phyloP scores from a whole-genome alignment of 2,797 vertebrate genomes.

The Scarus forsteni region DNA sequence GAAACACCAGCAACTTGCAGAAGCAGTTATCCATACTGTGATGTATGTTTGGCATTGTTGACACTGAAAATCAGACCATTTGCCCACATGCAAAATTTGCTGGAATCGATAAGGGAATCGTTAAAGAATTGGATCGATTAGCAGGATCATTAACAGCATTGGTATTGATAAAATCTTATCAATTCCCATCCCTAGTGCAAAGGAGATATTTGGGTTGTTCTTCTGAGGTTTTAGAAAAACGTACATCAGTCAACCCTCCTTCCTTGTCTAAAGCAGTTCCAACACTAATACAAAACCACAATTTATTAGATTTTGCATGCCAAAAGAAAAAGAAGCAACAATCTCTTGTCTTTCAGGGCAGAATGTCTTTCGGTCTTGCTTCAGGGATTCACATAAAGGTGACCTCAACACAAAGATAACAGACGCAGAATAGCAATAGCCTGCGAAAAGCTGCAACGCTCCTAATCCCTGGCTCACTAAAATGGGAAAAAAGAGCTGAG shows the following conservation, averaged over 20 bases:
- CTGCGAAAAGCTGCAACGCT: conserved; percentile 23
- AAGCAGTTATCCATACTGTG: too few species aligned
- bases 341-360: conserved; percentile 18
- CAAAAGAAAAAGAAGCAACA: conserved; percentile 25
- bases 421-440: conserved; percentile 23
- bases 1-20: too few species aligned
- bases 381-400: conserved; percentile 35
- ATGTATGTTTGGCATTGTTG: too few species aligned
- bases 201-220: conserved; percentile 5
- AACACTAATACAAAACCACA: conserved; percentile 13
- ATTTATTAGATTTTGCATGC: background rate
- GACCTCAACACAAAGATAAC: conserved; percentile 41
- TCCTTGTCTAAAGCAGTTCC: conserved; percentile 1
- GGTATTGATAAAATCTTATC: too few species aligned
- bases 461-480: conserved; percentile 42
- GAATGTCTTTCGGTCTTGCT: conserved; percentile 9
- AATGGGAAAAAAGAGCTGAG: conserved; percentile 51
- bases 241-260: background rate
- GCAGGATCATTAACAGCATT: too few species aligned
- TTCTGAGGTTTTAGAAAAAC: background rate
- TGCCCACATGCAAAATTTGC: too few species aligned
- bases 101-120: too few species aligned
- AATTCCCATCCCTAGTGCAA: too few species aligned
- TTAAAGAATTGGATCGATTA: too few species aligned
- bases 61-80: too few species aligned